Conservation (phyloP, 2,888 invertebrate species). For the Drosophila recens region DNA sequence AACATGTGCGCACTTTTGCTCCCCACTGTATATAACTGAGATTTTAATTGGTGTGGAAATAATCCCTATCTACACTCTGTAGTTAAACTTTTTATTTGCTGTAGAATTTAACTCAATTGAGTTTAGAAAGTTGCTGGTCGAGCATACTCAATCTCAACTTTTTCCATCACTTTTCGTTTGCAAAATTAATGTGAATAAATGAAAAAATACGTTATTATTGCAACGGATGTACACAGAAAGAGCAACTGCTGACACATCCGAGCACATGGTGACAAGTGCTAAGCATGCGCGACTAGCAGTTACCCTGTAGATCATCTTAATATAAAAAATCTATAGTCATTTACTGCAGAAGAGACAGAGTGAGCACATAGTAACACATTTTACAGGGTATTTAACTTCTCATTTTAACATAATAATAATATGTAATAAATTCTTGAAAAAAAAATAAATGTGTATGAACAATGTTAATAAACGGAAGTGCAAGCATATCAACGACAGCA, state of each 20-base stretch:
- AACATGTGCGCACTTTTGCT: no score
- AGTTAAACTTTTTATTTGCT: background rate
- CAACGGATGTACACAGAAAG: constrained; percentile 53
- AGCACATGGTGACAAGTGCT: constrained; percentile 3
- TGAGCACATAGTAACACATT: no score
- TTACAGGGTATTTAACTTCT: constrained; percentile 12
- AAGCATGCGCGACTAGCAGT: background rate
- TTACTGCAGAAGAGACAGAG: background rate
- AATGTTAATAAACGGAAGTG: constrained; percentile 68
- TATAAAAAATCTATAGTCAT: background rate
- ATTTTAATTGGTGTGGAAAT: background rate
- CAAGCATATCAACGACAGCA: constrained; percentile 48
- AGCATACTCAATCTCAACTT: constrained; percentile 4
- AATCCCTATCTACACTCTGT: no score
- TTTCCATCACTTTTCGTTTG: constrained; percentile 26
- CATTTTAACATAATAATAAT: constrained; percentile 27
- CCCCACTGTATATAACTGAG: background rate
- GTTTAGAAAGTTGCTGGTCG: constrained; percentile 9
- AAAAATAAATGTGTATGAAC: constrained; percentile 26
- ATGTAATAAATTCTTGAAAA: constrained; percentile 51
- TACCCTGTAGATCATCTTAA: background rate
- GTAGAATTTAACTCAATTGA: background rate
- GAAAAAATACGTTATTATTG: constrained; percentile 48
- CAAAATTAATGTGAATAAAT: constrained; percentile 51
- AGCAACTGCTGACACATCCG: constrained; percentile 59